Evolutionary conservation across 1,140 invertebrate species (phyloP).

Genomic region (Littorina saxatilis): DNA sequence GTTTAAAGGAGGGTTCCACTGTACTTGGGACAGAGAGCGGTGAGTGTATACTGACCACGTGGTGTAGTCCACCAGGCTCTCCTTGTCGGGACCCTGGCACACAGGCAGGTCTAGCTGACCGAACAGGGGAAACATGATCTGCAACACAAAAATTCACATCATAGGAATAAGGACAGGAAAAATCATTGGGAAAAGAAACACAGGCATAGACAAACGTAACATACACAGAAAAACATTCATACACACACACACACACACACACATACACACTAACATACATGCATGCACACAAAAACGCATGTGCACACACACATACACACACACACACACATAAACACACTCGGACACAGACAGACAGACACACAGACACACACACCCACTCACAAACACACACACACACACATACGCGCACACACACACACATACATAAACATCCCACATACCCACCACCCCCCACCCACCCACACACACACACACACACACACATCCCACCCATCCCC

Average conservation of each 20-base stretch:
- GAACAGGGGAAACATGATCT: slow-evolving; percentile 97
- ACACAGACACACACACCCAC: neutral
- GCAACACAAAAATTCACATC: slow-evolving; percentile 51
- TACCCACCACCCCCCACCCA: too few relatives aligned
- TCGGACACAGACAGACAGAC: neutral
- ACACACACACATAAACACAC: neutral
- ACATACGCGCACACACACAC: neutral
- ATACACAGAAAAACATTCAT: too few relatives aligned
- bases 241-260: neutral
- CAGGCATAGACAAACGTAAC: neutral
- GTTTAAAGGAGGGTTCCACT: too few relatives aligned
- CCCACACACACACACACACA: neutral
- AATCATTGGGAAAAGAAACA: neutral
- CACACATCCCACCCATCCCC: too few relatives aligned
- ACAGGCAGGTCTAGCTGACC: slow-evolving; percentile 94
- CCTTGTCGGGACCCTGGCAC: slow-evolving; percentile 58
- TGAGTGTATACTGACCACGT: slow-evolving; percentile 77
- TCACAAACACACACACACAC: too few relatives aligned
- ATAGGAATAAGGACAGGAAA: too few relatives aligned
- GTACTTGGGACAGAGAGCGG: too few relatives aligned
- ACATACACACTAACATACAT: neutral
- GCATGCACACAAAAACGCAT: too few relatives aligned
- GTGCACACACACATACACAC: too few relatives aligned
- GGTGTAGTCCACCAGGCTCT: slow-evolving; percentile 73
- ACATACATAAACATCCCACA: neutral